Base-by-base conservation (phyloP, 2,797 vertebrate species). In the Odontamblyopus rebecca region DNA sequence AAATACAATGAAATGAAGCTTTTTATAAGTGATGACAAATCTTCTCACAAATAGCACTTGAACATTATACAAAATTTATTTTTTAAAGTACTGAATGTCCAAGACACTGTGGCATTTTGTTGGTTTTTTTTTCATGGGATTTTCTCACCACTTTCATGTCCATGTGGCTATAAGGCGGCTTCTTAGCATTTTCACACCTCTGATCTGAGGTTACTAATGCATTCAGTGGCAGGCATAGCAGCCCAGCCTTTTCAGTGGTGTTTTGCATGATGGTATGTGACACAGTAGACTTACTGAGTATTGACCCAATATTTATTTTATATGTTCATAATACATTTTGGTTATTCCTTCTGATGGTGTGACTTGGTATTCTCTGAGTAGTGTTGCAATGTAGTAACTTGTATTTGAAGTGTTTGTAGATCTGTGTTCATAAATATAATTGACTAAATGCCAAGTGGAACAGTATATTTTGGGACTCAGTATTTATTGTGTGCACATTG, bases 221-320 rank as follows among this genome's bases (percentile, higher is more conserved):
- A 7, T 71, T 44, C 48, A 30, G 54, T 67, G 56, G 29, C 27
- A 61, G 23, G n/a, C 32, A 60, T 63, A 26, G 59, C 18, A 69
- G 68, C 35, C 9, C 9, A 65, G 59, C 26, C 1, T 59, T 72
- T 57, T 67, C 13, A 12, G 35, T 35, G 29, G 59, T 71, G 50
- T 15, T 4, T 8, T 67, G 75, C 18, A 38, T 9, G 62, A 71
- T 77, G 65, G 71, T 79, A 66, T 65, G 75, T 61, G 57, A 69
- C 41, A 27, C 41, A 48, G 48, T 60, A 50, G 57, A 67, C 35
- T 67, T 50, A 48, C 23, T 70, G 41, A 38, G 27, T 35, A 66
- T 68, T 62, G 15, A 62, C 19, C 61, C 61, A 11, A 23, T 26
- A 26, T 56, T 56, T 27, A 27, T 57, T 26, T 23, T 3, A 54